Percentiles rank a stretch among this genome's conserved stretches.
These are phyloP conservation scores for Erynnis tages DNA, from an alignment of 2,888 invertebrate genomes.

Conservation along the genomic window DNA sequence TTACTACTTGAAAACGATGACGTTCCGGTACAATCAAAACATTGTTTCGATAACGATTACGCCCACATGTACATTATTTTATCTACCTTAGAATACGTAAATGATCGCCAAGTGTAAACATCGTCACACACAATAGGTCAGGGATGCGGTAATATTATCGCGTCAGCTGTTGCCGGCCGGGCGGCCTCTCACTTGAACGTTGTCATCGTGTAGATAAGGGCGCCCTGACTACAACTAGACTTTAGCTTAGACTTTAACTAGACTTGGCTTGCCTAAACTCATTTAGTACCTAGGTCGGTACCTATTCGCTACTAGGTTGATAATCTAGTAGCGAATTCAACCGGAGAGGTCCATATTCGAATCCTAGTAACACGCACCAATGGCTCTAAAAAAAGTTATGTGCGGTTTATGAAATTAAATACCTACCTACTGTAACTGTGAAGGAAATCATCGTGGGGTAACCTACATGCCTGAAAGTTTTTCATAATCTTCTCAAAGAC, in stretches of 20 bases:
- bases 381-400: too few relatives aligned
- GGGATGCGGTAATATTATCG: conserved; percentile 53
- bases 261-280: conserved; percentile 26
- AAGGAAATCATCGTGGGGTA: too few relatives aligned
- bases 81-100: conserved; percentile 43
- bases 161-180: conserved; percentile 49
- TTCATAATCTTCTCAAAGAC: too few relatives aligned
- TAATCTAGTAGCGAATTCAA: too few relatives aligned
- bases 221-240: background rate
- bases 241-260: too few relatives aligned
- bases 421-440: too few relatives aligned
- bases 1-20: conserved; percentile 24
- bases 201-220: background rate
- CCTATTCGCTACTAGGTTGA: too few relatives aligned
- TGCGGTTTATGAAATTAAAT: too few relatives aligned
- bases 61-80: conserved; percentile 36
- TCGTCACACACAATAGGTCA: conserved; percentile 55
- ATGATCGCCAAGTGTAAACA: conserved; percentile 46
- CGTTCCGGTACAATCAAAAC: conserved; percentile 17
- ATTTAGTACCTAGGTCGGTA: too few relatives aligned
- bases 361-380: too few relatives aligned
- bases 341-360: too few relatives aligned
- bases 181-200: conserved; percentile 15
- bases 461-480: too few relatives aligned
- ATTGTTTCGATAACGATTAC: conserved; percentile 37